Evolutionary conservation across 2,888 invertebrate species (phyloP).

Genomic region (Megamerina dolium): DNA sequence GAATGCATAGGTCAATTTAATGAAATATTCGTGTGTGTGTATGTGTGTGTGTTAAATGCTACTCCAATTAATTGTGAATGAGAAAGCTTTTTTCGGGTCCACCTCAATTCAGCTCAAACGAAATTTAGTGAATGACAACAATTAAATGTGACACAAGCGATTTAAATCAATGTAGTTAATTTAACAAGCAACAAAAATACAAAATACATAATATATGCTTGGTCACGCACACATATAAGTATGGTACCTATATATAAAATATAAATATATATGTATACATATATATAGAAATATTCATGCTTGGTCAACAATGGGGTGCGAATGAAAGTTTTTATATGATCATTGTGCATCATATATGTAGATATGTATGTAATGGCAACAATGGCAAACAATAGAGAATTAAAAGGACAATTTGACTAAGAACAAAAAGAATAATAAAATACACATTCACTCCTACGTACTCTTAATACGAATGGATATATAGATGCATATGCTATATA

Average conservation of each 20-base stretch:
- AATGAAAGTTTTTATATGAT: slow-evolving; percentile 35
- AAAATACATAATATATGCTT: slow-evolving; percentile 3
- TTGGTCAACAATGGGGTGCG: slow-evolving; percentile 39
- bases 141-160: slow-evolving; percentile 37
- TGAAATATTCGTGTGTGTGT: neutral
- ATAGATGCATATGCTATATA: no score
- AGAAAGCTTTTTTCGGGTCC: no score
- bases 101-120: neutral
- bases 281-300: slow-evolving; percentile 1
- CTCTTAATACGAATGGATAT: no score
- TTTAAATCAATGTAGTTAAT: slow-evolving; percentile 35
- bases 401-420: neutral
- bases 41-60: no score
- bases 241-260: neutral
- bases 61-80: no score
- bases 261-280: slow-evolving; percentile 1
- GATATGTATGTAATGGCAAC: slow-evolving; percentile 1
- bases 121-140: no score
- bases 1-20: neutral
- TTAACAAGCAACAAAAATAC: slow-evolving; percentile 2
- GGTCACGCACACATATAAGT: slow-evolving; percentile 9
- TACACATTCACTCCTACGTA: no score
- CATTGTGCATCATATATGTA: no score
- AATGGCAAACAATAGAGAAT: slow-evolving; percentile 16
- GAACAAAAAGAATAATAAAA: slow-evolving; percentile 4